phyloP scores from a whole-genome alignment of 2,113 vertebrate species.

The Erinaceus europaeus region DNA sequence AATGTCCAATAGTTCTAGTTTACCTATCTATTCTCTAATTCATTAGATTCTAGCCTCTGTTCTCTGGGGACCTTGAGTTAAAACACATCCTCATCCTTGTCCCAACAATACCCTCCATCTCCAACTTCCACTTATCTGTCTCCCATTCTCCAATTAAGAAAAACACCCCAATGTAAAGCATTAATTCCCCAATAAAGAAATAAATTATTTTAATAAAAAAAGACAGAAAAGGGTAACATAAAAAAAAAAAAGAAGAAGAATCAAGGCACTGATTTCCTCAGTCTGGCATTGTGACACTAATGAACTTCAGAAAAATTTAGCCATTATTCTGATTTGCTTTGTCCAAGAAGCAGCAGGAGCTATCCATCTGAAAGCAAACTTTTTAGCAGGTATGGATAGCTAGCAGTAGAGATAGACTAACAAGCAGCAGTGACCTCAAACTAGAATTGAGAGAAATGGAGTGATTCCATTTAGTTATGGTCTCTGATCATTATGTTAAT shows the following conservation, averaged over 20 bases:
- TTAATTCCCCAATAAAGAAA: not conserved
- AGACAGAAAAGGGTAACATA: too few species aligned
- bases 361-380: slow-evolving; percentile 7
- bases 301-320: not conserved
- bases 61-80: too few species aligned
- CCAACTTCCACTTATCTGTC: too few species aligned
- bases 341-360: slow-evolving; percentile 5
- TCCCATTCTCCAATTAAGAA: too few species aligned
- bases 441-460: not conserved
- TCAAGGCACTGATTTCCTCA: not conserved
- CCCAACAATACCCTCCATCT: too few species aligned
- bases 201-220: not conserved
- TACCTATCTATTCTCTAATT: too few species aligned
- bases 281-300: not conserved
- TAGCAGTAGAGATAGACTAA: not conserved
- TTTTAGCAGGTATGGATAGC: not conserved
- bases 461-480: slow-evolving; percentile 37
- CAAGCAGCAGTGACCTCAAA: slow-evolving; percentile 22
- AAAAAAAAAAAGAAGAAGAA: too few species aligned
- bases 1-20: too few species aligned
- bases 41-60: too few species aligned
- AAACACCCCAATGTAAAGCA: not conserved
- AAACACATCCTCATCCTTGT: too few species aligned
- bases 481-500: slow-evolving; percentile 24
- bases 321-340: slow-evolving; percentile 10